Conservation (phyloP, 2,113 vertebrate species). For the Xerus inauris region DNA sequence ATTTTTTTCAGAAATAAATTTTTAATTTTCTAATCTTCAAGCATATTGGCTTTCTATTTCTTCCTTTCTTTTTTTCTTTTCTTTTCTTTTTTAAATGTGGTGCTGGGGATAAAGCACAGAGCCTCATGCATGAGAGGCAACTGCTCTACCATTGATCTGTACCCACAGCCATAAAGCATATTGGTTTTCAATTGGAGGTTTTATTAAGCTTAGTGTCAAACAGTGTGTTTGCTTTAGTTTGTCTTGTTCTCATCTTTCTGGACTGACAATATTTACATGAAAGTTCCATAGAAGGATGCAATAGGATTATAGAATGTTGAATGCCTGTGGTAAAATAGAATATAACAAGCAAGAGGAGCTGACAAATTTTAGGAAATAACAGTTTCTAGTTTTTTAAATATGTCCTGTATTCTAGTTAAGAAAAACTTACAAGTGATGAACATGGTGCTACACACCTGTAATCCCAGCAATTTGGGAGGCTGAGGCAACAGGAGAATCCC, state of each 20-base stretch:
- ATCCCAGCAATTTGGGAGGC: too few relatives aligned
- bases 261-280: conserved; percentile 1
- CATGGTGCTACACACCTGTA: too few relatives aligned
- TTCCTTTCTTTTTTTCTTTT: background rate
- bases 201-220: background rate
- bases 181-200: background rate
- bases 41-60: background rate
- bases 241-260: background rate
- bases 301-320: background rate
- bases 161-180: background rate
- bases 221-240: background rate
- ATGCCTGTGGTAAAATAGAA: background rate
- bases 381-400: background rate
- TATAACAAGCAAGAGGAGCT: background rate
- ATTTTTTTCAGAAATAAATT: background rate
- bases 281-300: background rate
- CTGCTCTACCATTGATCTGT: background rate
- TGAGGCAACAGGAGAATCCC: too few relatives aligned
- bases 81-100: background rate
- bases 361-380: background rate
- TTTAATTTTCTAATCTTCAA: background rate
- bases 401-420: background rate
- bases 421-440: background rate
- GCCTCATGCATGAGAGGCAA: background rate
- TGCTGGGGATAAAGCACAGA: background rate